Evolutionary conservation across 2,888 invertebrate species (phyloP).

Genomic region (Andrena minutula): DNA sequence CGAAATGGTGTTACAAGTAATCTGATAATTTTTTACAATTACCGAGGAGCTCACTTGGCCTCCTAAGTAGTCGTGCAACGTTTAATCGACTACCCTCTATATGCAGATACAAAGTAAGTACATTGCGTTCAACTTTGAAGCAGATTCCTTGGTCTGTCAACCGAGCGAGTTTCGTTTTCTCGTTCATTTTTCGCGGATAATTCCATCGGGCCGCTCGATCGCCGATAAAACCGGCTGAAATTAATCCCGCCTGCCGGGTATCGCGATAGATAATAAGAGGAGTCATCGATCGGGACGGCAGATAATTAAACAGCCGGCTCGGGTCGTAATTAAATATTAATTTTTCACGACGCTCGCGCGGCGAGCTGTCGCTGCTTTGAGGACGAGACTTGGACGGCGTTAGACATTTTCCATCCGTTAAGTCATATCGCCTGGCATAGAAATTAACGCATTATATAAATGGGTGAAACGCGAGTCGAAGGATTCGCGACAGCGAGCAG

Average conservation of each 20-base stretch:
- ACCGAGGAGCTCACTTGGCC: no score
- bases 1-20: no score
- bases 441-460: constrained; percentile 66
- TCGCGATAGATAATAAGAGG: constrained; percentile 25
- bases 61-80: no score
- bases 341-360: background rate
- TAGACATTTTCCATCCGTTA: constrained; percentile 51
- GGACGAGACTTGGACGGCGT: constrained; percentile 13
- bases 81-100: no score
- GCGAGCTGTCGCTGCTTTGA: background rate
- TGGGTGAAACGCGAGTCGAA: constrained; percentile 35
- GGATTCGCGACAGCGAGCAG: background rate
- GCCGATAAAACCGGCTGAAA: constrained; percentile 11
- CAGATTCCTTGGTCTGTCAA: constrained; percentile 19
- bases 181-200: constrained; percentile 1
- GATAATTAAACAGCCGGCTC: constrained; percentile 35
- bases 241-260: constrained; percentile 11
- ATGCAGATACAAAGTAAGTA: no score
- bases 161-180: background rate
- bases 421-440: constrained; percentile 64
- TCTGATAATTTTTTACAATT: no score
- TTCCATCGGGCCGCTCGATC: constrained; percentile 7
- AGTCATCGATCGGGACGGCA: constrained; percentile 14
- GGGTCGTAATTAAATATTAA: constrained; percentile 40
- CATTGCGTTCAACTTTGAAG: no score